Evolutionary conservation across 2,113 vertebrate genomes (phyloP).

Genomic region (Paraplagusia blochii): DNA sequence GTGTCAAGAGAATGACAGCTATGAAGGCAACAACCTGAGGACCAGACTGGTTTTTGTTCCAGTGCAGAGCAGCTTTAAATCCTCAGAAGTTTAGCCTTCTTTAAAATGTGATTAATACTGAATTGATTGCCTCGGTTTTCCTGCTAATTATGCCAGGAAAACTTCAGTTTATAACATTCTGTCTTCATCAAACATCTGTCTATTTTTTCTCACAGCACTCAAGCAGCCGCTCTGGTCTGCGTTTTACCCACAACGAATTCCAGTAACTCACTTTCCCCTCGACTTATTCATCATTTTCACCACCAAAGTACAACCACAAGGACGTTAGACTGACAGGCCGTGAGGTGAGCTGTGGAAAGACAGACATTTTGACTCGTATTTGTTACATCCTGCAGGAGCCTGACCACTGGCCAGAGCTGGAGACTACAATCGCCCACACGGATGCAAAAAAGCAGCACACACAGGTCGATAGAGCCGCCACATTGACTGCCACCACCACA

Average conservation of each 20-base stretch:
- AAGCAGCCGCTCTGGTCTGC: not conserved
- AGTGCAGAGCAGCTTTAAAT: too few relatives aligned
- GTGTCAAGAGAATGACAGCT: too few relatives aligned
- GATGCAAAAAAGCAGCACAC: conserved; percentile 9
- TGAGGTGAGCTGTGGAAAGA: conserved; percentile 21
- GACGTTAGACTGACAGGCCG: conserved; percentile 14
- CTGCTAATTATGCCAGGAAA: conserved; percentile 8
- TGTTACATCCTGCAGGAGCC: conserved; percentile 6
- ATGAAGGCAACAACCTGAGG: too few relatives aligned
- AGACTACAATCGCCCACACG: not conserved
- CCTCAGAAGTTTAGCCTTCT: not conserved
- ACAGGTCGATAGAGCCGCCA: conserved; percentile 18
- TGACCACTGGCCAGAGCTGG: conserved; percentile 3
- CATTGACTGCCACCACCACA: conserved; percentile 32
- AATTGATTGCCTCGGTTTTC: not conserved
- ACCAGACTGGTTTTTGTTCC: too few relatives aligned
- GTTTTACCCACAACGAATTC: conserved; percentile 13
- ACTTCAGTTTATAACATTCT: conserved; percentile 18
- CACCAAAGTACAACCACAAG: conserved; percentile 21
- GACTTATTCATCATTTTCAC: conserved; percentile 21
- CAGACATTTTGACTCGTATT: conserved; percentile 22
- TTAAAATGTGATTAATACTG: not conserved
- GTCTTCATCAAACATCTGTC: conserved; percentile 19
- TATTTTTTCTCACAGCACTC: conserved; percentile 11
- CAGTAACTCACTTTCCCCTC: conserved; percentile 12